phyloP scores from a whole-genome alignment of 2,888 invertebrate species.

The Coleophora flavipennella region DNA sequence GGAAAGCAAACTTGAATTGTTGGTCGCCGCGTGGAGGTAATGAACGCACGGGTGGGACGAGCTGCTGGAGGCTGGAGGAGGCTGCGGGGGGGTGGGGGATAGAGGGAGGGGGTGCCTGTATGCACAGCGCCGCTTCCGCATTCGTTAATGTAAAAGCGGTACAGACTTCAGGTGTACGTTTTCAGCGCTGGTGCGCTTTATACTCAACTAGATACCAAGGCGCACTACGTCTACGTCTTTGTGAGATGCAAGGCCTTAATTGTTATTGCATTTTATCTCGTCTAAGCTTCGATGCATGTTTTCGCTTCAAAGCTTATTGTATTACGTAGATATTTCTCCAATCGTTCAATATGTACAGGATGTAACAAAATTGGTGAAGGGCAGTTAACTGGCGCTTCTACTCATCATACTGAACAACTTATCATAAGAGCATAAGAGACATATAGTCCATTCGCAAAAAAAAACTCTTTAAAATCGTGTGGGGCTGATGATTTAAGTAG shows the following conservation, averaged over 20 bases:
- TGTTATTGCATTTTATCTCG: slow-evolving; percentile 64
- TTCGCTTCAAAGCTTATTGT: slow-evolving; percentile 1
- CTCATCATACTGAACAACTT: too few species aligned
- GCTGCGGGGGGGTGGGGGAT: slow-evolving; percentile 20
- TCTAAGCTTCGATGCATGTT: slow-evolving; percentile 24
- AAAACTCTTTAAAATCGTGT: too few species aligned
- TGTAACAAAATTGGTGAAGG: too few species aligned
- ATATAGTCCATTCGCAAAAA: too few species aligned
- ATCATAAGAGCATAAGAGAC: too few species aligned
- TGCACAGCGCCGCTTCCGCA: slow-evolving; percentile 71
- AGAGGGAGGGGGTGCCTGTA: slow-evolving; percentile 52
- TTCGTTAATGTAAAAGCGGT: slow-evolving; percentile 72
- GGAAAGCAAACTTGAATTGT: slow-evolving; percentile 73
- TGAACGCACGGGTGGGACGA: slow-evolving; percentile 68
- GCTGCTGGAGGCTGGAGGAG: slow-evolving; percentile 49
- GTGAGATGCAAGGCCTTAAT: slow-evolving; percentile 60
- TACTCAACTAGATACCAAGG: slow-evolving; percentile 61
- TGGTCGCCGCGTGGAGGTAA: slow-evolving; percentile 67
- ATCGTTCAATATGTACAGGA: too few species aligned
- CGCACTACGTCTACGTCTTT: slow-evolving; percentile 57
- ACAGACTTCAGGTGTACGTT: slow-evolving; percentile 71
- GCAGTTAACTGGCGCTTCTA: too few species aligned
- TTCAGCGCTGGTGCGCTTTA: slow-evolving; percentile 69
- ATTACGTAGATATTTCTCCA: too few species aligned
- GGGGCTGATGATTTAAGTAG: too few species aligned